phyloP scores from a whole-genome alignment of 2,888 invertebrate species.

The Acleris sparsana region DNA sequence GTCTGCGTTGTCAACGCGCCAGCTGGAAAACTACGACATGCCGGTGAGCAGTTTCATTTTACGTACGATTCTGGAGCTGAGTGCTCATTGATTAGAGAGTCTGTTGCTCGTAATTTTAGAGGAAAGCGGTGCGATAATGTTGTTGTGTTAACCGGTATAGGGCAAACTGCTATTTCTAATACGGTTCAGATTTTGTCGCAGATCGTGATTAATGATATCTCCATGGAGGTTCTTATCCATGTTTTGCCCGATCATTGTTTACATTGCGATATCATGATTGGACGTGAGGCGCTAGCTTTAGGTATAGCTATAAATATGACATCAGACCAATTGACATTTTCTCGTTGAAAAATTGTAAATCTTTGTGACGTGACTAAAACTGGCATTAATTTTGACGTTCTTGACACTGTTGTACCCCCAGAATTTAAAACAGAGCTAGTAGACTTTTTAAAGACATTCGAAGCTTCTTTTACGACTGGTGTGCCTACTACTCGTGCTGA shows the following conservation, averaged over 20 bases:
- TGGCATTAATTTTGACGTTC: no score
- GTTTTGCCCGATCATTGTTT: conserved; percentile 8
- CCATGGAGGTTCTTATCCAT: not conserved
- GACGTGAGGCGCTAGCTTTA: not conserved
- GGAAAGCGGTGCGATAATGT: conserved; percentile 12
- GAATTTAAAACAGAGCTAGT: no score
- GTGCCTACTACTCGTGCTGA: no score
- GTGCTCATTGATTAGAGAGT: conserved; percentile 11
- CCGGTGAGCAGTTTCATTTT: conserved; percentile 14
- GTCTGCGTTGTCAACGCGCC: conserved; percentile 11
- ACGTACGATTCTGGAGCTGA: not conserved
- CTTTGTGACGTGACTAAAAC: no score
- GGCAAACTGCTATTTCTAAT: conserved; percentile 8
- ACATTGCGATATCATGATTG: conserved; percentile 3
- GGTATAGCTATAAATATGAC: no score
- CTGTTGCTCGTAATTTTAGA: conserved; percentile 11
- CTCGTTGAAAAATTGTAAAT: no score
- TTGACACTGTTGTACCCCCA: no score
- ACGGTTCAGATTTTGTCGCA: not conserved
- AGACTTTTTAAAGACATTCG: no score
- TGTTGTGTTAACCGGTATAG: conserved; percentile 20
- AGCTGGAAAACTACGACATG: not conserved
- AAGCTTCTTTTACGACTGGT: no score
- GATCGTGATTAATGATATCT: conserved; percentile 1
- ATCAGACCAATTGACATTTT: no score